A percentile compares a stretch with the other conserved stretches of the same genome.
These are phyloP conservation scores for Dinocampus coccinellae DNA, from an alignment of 2,888 invertebrate genomes.

Conservation along the genomic window DNA sequence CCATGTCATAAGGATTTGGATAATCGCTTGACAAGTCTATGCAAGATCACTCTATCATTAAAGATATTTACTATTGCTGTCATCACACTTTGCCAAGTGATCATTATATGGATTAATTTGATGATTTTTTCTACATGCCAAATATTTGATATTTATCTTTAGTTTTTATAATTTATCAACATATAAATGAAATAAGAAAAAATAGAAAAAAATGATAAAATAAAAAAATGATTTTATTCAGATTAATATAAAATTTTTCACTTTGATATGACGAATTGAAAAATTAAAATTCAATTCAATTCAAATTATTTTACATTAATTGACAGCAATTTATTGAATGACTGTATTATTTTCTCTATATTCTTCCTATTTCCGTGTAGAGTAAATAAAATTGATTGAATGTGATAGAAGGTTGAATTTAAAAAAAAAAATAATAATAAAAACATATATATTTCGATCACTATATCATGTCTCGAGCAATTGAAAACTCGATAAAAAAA, in stretches of 20 bases:
- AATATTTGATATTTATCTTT: too few species aligned
- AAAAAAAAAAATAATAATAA: slow-evolving; percentile 1
- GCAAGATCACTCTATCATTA: not conserved
- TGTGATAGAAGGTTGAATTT: not conserved
- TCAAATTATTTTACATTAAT: slow-evolving; percentile 16
- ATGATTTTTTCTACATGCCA: too few species aligned
- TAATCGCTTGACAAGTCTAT: slow-evolving; percentile 5
- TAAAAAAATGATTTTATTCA: too few species aligned
- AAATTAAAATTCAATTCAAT: slow-evolving; percentile 14
- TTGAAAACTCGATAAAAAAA: not conserved
- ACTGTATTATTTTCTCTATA: too few species aligned
- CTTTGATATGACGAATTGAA: slow-evolving; percentile 14
- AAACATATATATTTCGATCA: not conserved
- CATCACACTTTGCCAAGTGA: not conserved
- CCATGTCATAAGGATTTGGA: not conserved
- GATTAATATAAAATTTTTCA: too few species aligned
- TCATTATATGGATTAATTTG: not conserved
- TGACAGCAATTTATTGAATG: slow-evolving; percentile 23
- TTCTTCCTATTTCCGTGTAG: too few species aligned
- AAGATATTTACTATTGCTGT: not conserved
- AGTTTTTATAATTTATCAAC: too few species aligned
- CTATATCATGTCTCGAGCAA: not conserved
- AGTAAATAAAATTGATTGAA: not conserved
- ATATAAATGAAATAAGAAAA: too few species aligned
- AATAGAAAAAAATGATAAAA: too few species aligned